These are phyloP conservation scores for Pipistrellus kuhlii DNA, from an alignment of 2,797 vertebrate species.

Conservation along the genomic window DNA sequence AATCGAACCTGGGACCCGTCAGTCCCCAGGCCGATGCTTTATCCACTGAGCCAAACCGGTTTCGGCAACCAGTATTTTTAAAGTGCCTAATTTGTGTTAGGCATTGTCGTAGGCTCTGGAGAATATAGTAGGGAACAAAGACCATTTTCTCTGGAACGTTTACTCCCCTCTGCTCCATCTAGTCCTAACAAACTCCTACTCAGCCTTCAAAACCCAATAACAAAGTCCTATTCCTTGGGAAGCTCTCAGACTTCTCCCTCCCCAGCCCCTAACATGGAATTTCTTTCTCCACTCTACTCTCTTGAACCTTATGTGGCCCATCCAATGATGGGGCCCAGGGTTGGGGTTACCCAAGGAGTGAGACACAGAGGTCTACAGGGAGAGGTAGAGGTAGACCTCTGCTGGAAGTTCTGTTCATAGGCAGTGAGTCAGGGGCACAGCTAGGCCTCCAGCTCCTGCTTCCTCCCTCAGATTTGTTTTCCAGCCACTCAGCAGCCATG, in stretches of 20 bases:
- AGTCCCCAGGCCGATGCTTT: too few relatives aligned
- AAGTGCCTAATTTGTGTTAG: background rate
- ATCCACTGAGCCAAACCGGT: too few relatives aligned
- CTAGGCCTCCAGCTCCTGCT: background rate
- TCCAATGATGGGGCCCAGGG: background rate
- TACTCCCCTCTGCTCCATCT: background rate
- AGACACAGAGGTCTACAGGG: background rate
- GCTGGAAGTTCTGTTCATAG: background rate
- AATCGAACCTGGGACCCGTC: too few relatives aligned
- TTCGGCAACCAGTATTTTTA: conserved; percentile 17
- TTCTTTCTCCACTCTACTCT: background rate
- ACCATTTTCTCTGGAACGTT: conserved; percentile 34
- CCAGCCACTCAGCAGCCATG: conserved; percentile 1
- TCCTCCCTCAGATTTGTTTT: conserved; percentile 1
- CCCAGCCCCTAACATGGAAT: background rate
- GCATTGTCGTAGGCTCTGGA: background rate
- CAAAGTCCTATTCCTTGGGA: conserved; percentile 33
- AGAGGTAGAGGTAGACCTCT: background rate
- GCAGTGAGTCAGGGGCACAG: background rate
- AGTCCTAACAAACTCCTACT: conserved; percentile 39
- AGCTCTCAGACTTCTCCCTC: conserved; percentile 8
- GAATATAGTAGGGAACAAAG: background rate
- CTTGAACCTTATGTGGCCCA: background rate
- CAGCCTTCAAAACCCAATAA: conserved; percentile 54
- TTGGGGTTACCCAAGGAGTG: background rate